Evolutionary conservation across 2,797 vertebrate genomes (phyloP).

Genomic region (Catostomus latipinnis): DNA sequence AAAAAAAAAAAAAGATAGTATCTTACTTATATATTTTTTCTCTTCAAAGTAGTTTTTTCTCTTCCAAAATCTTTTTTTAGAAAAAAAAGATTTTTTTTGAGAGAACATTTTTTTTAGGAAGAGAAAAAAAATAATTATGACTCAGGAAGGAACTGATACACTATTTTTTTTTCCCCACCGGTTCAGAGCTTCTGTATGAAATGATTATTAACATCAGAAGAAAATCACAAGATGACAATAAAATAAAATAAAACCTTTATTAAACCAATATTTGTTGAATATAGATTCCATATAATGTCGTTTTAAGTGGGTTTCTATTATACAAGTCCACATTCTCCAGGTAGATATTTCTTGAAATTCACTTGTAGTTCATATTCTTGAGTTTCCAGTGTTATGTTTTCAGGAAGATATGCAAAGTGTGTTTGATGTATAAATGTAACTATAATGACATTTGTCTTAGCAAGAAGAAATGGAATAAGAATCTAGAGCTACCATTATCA

Average conservation of each 20-base stretch:
- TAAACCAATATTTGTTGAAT: conserved; percentile 85
- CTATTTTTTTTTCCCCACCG: too few species aligned
- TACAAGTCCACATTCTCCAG: conserved; percentile 81
- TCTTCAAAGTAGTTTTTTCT: too few species aligned
- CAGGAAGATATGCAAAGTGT: conserved; percentile 85
- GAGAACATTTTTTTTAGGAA: too few species aligned
- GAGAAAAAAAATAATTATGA: too few species aligned
- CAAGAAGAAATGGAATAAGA: conserved; percentile 11
- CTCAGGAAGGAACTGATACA: too few species aligned
- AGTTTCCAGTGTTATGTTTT: conserved; percentile 82
- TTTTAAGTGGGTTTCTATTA: conserved; percentile 78
- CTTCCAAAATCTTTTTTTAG: too few species aligned
- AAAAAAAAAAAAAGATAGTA: too few species aligned
- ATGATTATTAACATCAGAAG: background rate
- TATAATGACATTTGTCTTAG: conserved; percentile 32
- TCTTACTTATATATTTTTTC: too few species aligned
- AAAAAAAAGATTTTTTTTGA: too few species aligned
- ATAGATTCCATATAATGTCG: conserved; percentile 85
- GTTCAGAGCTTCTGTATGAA: too few species aligned
- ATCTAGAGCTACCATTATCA: conserved; percentile 5
- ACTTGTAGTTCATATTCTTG: conserved; percentile 51
- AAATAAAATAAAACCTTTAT: conserved; percentile 75
- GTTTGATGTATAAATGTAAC: conserved; percentile 77
- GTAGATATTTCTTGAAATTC: conserved; percentile 73
- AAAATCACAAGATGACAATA: background rate